Conservation (phyloP, 2,113 vertebrate species). For the Zootoca vivipara region DNA sequence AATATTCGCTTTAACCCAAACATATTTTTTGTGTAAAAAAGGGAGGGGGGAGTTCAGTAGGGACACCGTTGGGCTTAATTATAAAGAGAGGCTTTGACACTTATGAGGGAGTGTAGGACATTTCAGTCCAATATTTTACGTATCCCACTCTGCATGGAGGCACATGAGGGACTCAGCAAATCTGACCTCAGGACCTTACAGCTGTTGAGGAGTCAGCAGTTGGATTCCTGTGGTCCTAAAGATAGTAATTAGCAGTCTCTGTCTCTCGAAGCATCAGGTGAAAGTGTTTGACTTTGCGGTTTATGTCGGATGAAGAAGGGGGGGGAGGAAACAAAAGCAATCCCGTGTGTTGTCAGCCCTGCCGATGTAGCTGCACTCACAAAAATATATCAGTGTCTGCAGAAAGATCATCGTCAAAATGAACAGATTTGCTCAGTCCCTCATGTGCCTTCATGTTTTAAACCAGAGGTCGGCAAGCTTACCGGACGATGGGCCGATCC, state of each 20-base stretch:
- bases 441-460: too few species aligned
- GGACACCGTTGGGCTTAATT: slow-evolving; percentile 67
- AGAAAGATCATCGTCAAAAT: not conserved
- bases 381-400: not conserved
- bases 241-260: slow-evolving; percentile 47
- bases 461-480: too few species aligned
- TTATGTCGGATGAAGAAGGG: not conserved
- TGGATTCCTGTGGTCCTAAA: slow-evolving; percentile 52
- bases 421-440: not conserved
- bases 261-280: slow-evolving; percentile 37
- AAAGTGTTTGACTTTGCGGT: slow-evolving; percentile 6
- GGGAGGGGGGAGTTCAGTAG: slow-evolving; percentile 51
- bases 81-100: slow-evolving; percentile 54
- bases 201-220: slow-evolving; percentile 43
- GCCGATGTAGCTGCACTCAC: not conserved
- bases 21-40: slow-evolving; percentile 29
- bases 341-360: not conserved
- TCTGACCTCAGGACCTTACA: slow-evolving; percentile 23
- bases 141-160: slow-evolving; percentile 28
- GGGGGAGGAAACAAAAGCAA: not conserved
- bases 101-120: slow-evolving; percentile 54
- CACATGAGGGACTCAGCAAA: slow-evolving; percentile 31
- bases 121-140: slow-evolving; percentile 46
- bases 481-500: too few species aligned
- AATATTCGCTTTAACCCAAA: slow-evolving; percentile 48